Evolutionary conservation across 2,888 invertebrate species (phyloP).

Genomic region (Aricia artaxerxes): DNA sequence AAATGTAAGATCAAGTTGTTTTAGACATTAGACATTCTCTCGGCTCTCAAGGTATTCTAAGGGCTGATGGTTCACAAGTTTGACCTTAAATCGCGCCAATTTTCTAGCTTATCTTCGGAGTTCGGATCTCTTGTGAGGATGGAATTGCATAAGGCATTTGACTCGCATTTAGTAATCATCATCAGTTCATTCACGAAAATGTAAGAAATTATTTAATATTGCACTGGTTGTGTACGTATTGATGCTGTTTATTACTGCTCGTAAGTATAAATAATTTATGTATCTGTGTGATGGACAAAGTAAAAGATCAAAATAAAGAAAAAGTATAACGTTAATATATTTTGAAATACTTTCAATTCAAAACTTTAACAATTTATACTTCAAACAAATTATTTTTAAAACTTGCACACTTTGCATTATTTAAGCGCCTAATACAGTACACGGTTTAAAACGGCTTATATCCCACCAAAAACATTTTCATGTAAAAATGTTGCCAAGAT

Average conservation of each 20-base stretch:
- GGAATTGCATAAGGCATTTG: conserved; percentile 35
- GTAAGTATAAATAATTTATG: background rate
- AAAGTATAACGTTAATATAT: background rate
- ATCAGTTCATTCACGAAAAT: conserved; percentile 18
- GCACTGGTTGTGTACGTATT: conserved; percentile 30
- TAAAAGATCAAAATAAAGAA: no score
- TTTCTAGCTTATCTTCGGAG: background rate
- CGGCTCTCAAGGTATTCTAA: background rate
- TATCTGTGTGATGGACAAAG: background rate
- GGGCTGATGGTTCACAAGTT: background rate
- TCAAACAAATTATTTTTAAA: background rate
- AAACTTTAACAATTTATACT: no score
- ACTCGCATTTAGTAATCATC: conserved; percentile 35
- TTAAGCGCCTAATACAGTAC: no score
- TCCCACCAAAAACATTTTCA: no score
- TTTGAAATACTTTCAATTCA: background rate
- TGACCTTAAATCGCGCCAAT: background rate
- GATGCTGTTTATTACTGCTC: background rate
- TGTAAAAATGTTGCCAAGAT: no score
- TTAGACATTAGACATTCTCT: no score
- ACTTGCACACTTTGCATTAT: background rate
- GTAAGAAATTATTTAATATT: background rate
- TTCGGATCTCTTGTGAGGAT: background rate
- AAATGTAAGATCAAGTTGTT: background rate
- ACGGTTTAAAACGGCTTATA: no score